These are phyloP conservation scores for Nibea coibor DNA, from an alignment of 2,113 vertebrate genomes.

Conservation along the genomic window DNA sequence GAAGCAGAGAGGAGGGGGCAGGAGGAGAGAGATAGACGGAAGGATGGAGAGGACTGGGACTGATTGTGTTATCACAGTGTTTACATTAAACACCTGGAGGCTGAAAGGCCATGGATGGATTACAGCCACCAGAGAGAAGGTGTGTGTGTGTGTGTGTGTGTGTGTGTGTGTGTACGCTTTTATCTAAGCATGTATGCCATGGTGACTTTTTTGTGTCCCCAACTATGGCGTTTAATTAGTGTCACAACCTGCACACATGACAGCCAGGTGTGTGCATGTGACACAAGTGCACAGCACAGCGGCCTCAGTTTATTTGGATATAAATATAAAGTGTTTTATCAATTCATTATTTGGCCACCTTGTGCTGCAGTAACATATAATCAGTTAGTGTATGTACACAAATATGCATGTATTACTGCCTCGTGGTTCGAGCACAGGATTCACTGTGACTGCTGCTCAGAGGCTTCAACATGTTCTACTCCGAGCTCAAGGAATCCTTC, in stretches of 20 bases:
- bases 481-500: not conserved
- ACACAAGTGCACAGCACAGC: too few relatives aligned
- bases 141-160: conserved; percentile 38
- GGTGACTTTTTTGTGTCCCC: conserved; percentile 14
- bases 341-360: too few relatives aligned
- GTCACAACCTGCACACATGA: too few relatives aligned
- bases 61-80: conserved; percentile 71
- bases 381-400: not conserved
- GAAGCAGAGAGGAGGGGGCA: conserved; percentile 45
- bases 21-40: conserved; percentile 35
- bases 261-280: too few relatives aligned
- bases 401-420: not conserved
- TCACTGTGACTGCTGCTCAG: not conserved
- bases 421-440: too few relatives aligned
- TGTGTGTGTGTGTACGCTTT: not conserved
- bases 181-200: not conserved
- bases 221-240: not conserved
- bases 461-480: not conserved
- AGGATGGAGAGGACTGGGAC: conserved; percentile 50
- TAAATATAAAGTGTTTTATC: too few relatives aligned
- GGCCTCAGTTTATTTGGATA: too few relatives aligned
- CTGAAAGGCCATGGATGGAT: conserved; percentile 50
- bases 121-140: conserved; percentile 24
- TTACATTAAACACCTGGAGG: conserved; percentile 65
- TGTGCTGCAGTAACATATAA: too few relatives aligned